Evolutionary conservation across 2,888 invertebrate genomes (phyloP), one percentile per base, ranked within the genome.

Genomic region (Ariolimax columbianus): DNA sequence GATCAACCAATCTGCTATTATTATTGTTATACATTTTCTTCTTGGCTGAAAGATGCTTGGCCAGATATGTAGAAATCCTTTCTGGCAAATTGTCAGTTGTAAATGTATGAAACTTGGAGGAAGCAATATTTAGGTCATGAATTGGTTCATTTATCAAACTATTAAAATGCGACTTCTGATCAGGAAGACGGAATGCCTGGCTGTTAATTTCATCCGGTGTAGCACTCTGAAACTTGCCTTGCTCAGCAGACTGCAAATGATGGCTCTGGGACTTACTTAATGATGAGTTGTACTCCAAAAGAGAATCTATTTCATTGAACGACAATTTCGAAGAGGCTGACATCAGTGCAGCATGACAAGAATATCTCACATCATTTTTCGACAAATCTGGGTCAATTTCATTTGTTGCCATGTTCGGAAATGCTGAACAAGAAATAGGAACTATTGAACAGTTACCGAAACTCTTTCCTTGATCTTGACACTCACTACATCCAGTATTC

Each of bases 11-110:
- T 33, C 6, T 51, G 17, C 43, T 82, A 59, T 82, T 82, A 33
- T 82, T 82, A 40, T 75, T 82, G 40, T 47, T 43, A 33, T 63
- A 82, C 59, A 82, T 63, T 40, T 55, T 40, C 19, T 26, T 43
- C 30, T 40, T 43, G 43, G 30, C 59, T 36, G 51, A n/a, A 33
- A 47, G n/a, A 38, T 81, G 81, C 51, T 59, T 47, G 40, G 75
- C 36, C 59, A 82, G 75, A 40, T 82, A 82, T 33, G 55, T 75
- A 63, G 72, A 36, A 23, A 75, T 33, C 51, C 73, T 55, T 55
- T n/a, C 30, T 51, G 82, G 82, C 40, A 82, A 26, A 43, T 43
- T 38, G 30, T 66, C 59, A 0, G 17, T 2, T 33, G 36, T 3
- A 55, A 7, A 38, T 36, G 3, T 26, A n/a, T 51, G 30, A 75